Conservation (phyloP, 2,888 invertebrate genomes). For the Petrolisthes manimaculis region DNA sequence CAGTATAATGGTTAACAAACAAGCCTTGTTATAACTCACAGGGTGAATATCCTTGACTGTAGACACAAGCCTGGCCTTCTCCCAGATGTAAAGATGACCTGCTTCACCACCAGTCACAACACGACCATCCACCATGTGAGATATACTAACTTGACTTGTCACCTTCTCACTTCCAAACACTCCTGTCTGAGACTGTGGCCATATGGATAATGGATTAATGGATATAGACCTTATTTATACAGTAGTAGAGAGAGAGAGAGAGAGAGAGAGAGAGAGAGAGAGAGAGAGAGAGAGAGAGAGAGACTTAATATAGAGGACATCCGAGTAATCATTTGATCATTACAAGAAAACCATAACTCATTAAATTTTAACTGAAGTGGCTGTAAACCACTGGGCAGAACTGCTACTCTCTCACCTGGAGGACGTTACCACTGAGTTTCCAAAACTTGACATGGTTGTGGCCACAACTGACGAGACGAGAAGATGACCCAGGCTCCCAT, state of each 20-base stretch:
- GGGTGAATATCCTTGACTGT: constrained; percentile 70
- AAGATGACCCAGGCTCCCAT: constrained; percentile 70
- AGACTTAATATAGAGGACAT: not conserved
- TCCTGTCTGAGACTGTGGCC: constrained; percentile 20
- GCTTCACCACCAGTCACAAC: constrained; percentile 70
- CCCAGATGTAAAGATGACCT: constrained; percentile 71
- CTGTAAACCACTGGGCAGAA: no score
- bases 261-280: not conserved
- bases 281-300: not conserved
- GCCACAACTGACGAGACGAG: constrained; percentile 71
- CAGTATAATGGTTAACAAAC: no score
- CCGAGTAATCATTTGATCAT: no score
- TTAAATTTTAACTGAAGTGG: no score
- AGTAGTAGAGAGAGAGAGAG: not conserved
- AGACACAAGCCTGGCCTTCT: constrained; percentile 68
- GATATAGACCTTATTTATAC: not conserved
- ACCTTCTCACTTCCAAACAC: constrained; percentile 44
- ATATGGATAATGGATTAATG: not conserved
- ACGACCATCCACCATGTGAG: constrained; percentile 40
- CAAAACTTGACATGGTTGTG: constrained; percentile 72
- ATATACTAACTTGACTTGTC: constrained; percentile 48
- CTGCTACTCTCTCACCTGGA: constrained; percentile 46
- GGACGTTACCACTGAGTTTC: constrained; percentile 69
- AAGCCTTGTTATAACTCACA: constrained; percentile 67
- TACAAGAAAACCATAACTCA: no score